Conservation (phyloP, 2,113 vertebrate genomes). For the Acrocephalus arundinaceus region DNA sequence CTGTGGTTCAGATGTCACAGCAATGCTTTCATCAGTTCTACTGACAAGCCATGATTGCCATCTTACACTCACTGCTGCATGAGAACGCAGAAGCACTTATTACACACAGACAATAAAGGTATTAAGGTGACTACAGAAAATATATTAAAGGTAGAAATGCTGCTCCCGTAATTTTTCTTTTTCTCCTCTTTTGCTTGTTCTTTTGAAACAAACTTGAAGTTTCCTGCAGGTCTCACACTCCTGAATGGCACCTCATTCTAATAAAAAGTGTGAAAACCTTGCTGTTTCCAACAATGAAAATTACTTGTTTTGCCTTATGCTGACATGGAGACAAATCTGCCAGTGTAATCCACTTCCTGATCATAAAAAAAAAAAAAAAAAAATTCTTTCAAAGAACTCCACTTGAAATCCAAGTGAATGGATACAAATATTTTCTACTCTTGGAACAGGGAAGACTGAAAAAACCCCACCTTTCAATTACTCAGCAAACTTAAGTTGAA, state of each 20-base stretch:
- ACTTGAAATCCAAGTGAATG: background rate
- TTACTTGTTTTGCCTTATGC: background rate
- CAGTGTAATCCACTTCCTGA: background rate
- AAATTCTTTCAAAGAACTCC: background rate
- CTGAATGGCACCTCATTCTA: background rate
- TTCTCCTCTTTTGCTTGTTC: background rate
- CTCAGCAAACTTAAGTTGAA: background rate
- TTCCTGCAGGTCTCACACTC: background rate
- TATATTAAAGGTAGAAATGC: background rate
- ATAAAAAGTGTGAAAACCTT: background rate
- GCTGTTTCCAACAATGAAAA: background rate
- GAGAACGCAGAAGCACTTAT: background rate
- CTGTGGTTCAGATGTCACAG: background rate
- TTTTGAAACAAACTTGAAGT: background rate
- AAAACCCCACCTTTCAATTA: background rate
- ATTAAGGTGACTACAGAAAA: background rate
- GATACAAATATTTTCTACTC: background rate
- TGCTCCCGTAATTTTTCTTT: background rate
- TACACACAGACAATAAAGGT: background rate
- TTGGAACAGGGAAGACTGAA: background rate
- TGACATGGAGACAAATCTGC: background rate
- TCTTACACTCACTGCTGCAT: background rate
- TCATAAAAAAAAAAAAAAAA: background rate
- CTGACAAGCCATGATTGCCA: background rate
- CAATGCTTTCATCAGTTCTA: background rate